Conservation (phyloP, 2,113 vertebrate species). For the Trogon melanurus region DNA sequence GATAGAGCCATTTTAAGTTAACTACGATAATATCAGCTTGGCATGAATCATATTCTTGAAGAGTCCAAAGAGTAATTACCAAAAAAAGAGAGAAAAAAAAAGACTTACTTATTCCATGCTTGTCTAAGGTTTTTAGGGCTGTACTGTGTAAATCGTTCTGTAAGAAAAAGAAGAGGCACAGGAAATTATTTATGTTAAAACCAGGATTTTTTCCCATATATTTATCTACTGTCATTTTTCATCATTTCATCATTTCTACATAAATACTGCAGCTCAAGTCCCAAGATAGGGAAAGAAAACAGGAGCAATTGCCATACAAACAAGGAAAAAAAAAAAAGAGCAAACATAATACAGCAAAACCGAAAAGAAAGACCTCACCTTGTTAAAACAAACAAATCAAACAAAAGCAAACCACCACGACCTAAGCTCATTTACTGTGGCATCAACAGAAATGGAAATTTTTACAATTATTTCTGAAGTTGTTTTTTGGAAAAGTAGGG, state of each 20-base stretch:
- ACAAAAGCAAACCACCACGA: not conserved
- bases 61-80: not conserved
- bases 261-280: not conserved
- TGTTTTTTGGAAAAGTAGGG: not conserved
- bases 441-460: not conserved
- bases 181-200: not conserved
- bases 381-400: not conserved
- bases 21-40: not conserved
- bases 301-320: not conserved
- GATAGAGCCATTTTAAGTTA: not conserved
- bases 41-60: not conserved
- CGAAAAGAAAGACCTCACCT: not conserved
- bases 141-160: slow-evolving; percentile 94
- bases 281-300: not conserved
- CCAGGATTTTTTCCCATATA: not conserved
- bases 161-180: slow-evolving; percentile 1
- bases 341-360: not conserved
- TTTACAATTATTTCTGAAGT: not conserved
- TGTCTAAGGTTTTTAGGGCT: slow-evolving; percentile 94
- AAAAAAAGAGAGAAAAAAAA: not conserved
- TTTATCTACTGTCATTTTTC: not conserved
- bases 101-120: slow-evolving; percentile 98
- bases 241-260: not conserved
- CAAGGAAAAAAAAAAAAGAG: not conserved
- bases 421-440: not conserved